Evolutionary conservation across 2,113 vertebrate genomes (phyloP), one percentile per base, ranked within the genome.

Genomic region (Elephas maximus): DNA sequence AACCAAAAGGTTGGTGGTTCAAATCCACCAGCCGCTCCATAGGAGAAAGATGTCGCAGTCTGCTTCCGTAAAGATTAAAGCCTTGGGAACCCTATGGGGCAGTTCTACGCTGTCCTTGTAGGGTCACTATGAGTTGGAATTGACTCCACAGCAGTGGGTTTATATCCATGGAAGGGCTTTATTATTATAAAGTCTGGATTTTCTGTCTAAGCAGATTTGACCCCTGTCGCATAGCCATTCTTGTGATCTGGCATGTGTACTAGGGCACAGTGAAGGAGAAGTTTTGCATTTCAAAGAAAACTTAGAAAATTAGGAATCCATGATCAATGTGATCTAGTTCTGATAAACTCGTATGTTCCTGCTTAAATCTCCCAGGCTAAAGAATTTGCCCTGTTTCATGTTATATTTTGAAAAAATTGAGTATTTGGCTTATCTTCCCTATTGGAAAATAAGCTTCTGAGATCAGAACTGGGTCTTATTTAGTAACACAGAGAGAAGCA

Each of bases 351-450:
- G 20, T 10, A 5, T 33, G 60, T 12, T 41, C 18, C 88, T 77
- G 88, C 45, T 91, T 41, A 28, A 69, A 51, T 41, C 20, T 41
- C 45, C 41, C 24, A 14, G n/a, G 71, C 37, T 17, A 28, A 65
- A 86, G 81, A 18, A 51, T 6, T 11, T 65, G 14, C 20, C 30
- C 67, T 76, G 20, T n/a, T 77, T 48, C 77, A 33, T n/a, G 20
- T 33, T 76, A 24, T 48, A 44, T 23, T 77, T 86, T 48, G 45
- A 77, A 41, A 67, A 45, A 48, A 44, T 37, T 62, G 26, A 80
- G 63, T 85, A 51, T 94, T 77, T 91, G 69, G 30, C 74, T 90
- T 76, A 9, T 67, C 77, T 88, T 82, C 67, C 57, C 92, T 51
- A 17, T 82, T 82, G 60, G 41, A 82, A 94, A 96, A 76, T 69